A percentile compares a stretch with the other conserved stretches of the same genome.
Conservation (phyloP, 2,888 invertebrate species). For the Zaprionus bogoriensis region DNA sequence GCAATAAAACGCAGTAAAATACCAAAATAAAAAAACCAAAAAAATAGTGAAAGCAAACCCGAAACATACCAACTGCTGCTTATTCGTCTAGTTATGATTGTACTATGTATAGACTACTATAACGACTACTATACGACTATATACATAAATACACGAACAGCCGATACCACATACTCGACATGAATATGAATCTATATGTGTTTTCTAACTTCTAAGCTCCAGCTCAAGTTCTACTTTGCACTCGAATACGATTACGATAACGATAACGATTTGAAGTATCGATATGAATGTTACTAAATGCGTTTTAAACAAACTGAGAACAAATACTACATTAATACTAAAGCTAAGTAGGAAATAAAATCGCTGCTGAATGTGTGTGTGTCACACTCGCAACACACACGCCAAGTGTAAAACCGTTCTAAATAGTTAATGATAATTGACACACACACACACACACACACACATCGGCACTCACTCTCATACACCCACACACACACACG, state of each 20-base stretch:
- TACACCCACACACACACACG: slow-evolving; percentile 7
- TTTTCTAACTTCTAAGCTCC: slow-evolving; percentile 24
- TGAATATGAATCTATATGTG: slow-evolving; percentile 19
- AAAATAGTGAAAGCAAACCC: slow-evolving; percentile 12
- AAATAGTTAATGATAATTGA: slow-evolving; percentile 39
- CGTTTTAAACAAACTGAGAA: slow-evolving; percentile 25
- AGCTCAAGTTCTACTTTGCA: slow-evolving; percentile 40
- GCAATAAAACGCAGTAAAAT: slow-evolving; percentile 36
- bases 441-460: slow-evolving; percentile 13
- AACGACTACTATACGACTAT: no score
- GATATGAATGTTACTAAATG: slow-evolving; percentile 50
- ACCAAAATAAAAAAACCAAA: slow-evolving; percentile 13
- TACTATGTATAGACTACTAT: slow-evolving; percentile 56
- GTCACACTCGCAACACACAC: slow-evolving; percentile 5
- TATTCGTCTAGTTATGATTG: slow-evolving; percentile 49
- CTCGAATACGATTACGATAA: slow-evolving; percentile 36
- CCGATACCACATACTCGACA: no score
- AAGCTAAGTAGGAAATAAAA: slow-evolving; percentile 15
- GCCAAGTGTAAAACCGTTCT: slow-evolving; percentile 48
- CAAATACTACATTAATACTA: slow-evolving; percentile 5
- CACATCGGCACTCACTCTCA: slow-evolving; percentile 1
- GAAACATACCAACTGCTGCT: slow-evolving; percentile 35
- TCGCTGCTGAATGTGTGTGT: slow-evolving; percentile 31
- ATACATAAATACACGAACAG: no score
- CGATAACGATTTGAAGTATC: no score